Percentiles rank a stretch among this genome's conserved stretches.
These are phyloP conservation scores for Paraplagusia blochii DNA, from an alignment of 2,113 vertebrate species.

Conservation along the genomic window DNA sequence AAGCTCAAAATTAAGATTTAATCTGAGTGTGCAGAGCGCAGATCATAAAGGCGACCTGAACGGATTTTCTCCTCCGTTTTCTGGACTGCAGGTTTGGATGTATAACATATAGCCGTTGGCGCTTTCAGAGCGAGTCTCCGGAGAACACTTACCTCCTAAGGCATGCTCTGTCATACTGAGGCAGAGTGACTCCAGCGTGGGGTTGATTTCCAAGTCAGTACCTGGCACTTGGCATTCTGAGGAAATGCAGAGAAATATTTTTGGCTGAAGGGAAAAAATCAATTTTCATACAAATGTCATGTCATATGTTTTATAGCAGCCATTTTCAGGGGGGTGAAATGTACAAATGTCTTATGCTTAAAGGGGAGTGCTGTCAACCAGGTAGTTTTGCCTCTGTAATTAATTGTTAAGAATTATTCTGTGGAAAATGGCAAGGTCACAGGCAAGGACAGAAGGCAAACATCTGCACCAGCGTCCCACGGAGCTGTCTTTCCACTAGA, in stretches of 20 bases:
- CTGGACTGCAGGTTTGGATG: neutral
- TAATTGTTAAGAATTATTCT: too few species aligned
- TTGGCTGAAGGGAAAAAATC: constrained; percentile 1
- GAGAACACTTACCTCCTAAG: constrained; percentile 84
- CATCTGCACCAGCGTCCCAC: too few species aligned
- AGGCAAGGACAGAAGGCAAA: too few species aligned
- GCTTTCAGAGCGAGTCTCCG: constrained; percentile 3
- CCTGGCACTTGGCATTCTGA: constrained; percentile 91
- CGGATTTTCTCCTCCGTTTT: too few species aligned
- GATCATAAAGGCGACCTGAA: too few species aligned
- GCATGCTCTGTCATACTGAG: constrained; percentile 98
- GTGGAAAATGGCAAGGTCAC: too few species aligned
- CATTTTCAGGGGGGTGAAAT: neutral
- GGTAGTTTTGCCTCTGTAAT: too few species aligned
- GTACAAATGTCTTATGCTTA: neutral
- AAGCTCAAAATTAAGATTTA: too few species aligned
- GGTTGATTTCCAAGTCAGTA: constrained; percentile 93
- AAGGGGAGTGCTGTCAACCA: too few species aligned
- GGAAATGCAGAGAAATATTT: neutral
- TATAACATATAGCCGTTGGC: neutral
- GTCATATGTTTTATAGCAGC: neutral
- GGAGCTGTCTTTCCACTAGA: too few species aligned
- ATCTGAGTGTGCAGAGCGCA: too few species aligned
- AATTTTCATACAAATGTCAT: constrained; percentile 1
- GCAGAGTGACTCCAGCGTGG: constrained; percentile 94